Percentiles rank a stretch among this genome's conserved stretches.
Evolutionary conservation across 2,797 vertebrate genomes (phyloP).

Genomic region (Trachurus trachurus): DNA sequence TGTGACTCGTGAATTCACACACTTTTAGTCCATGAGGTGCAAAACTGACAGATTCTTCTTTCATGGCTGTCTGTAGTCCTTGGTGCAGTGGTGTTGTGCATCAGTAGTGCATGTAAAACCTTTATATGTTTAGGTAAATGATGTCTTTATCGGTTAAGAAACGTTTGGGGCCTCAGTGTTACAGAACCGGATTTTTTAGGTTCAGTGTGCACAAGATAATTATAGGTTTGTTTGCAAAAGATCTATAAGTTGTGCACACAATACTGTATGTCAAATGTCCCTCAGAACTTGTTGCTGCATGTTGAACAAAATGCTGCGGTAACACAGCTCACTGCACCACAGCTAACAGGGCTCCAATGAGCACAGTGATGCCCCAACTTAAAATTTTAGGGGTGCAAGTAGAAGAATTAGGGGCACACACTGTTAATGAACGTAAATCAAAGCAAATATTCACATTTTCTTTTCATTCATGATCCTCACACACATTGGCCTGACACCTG

Average conservation of each 20-base stretch:
- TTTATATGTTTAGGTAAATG: neutral
- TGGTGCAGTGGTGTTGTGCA: neutral
- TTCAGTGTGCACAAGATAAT: neutral
- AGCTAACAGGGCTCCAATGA: too few relatives aligned
- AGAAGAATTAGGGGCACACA: too few relatives aligned
- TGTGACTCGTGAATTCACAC: neutral
- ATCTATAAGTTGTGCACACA: neutral
- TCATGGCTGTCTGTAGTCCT: neutral
- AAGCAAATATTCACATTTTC: too few relatives aligned
- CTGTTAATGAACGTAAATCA: too few relatives aligned
- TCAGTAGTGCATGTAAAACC: neutral
- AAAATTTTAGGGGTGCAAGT: too few relatives aligned
- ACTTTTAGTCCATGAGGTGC: neutral
- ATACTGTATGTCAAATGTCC: neutral
- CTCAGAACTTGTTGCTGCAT: neutral
- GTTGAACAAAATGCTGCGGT: too few relatives aligned
- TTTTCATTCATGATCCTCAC: too few relatives aligned
- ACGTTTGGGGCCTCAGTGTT: neutral
- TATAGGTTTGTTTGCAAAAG: neutral
- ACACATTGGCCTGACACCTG: too few relatives aligned
- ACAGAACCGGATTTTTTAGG: neutral
- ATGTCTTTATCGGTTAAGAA: neutral
- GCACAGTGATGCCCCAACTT: too few relatives aligned
- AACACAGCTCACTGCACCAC: neutral
- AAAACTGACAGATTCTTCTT: neutral